phyloP scores from a whole-genome alignment of 2,113 vertebrate genomes.

The Halcyon malimbica region DNA sequence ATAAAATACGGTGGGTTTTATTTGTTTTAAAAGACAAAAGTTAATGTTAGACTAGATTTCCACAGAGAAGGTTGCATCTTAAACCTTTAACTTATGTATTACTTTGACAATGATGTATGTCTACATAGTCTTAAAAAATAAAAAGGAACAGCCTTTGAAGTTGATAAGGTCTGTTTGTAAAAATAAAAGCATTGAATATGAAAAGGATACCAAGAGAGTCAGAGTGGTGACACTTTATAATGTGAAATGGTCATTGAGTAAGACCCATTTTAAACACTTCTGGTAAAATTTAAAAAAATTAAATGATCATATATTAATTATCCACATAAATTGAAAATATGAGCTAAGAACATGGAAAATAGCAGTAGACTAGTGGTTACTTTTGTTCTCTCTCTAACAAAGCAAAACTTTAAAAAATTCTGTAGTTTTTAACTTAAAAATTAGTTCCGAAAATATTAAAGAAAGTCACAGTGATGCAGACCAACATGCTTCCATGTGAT shows the following conservation, averaged over 20 bases:
- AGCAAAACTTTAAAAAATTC: not conserved
- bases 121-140: not conserved
- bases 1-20: not conserved
- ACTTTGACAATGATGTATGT: not conserved
- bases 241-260: not conserved
- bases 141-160: not conserved
- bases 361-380: not conserved
- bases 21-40: too few relatives aligned
- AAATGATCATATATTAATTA: slow-evolving; percentile 27
- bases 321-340: not conserved
- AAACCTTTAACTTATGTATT: not conserved
- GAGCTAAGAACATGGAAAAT: not conserved
- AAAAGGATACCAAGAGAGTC: not conserved
- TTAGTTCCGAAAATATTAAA: not conserved
- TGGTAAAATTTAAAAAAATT: slow-evolving; percentile 23
- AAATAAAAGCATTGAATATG: not conserved
- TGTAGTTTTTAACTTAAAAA: not conserved
- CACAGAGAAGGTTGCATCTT: not conserved
- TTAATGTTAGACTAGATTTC: not conserved
- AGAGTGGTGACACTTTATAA: not conserved
- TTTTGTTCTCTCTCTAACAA: not conserved
- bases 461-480: not conserved
- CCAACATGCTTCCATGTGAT: not conserved
- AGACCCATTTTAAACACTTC: slow-evolving; percentile 20
- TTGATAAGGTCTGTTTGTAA: not conserved